phyloP scores from a whole-genome alignment of 2,888 invertebrate species.

The Alsophila aescularia region DNA sequence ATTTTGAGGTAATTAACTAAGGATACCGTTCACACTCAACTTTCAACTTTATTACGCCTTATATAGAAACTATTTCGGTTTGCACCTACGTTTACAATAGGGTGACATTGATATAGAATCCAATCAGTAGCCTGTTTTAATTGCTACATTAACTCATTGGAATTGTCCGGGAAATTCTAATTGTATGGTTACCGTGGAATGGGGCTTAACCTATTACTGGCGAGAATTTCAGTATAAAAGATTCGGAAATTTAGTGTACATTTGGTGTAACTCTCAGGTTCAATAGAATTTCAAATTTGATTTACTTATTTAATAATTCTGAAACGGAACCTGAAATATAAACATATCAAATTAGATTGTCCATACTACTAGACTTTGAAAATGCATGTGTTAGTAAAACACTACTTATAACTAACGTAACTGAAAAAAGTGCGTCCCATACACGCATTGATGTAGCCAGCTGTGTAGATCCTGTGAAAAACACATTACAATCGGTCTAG shows the following conservation, averaged over 20 bases:
- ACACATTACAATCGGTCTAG: too few relatives aligned
- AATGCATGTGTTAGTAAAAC: too few relatives aligned
- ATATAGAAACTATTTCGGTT: constrained; percentile 1
- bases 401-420: too few relatives aligned
- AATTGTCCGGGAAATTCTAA: constrained; percentile 52
- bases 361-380: too few relatives aligned
- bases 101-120: constrained; percentile 52
- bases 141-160: constrained; percentile 55
- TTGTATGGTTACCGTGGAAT: constrained; percentile 47
- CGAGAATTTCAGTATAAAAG: not conserved
- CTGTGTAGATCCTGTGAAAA: too few relatives aligned
- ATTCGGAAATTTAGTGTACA: not conserved
- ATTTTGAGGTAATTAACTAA: constrained; percentile 21
- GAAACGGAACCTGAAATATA: too few relatives aligned
- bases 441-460: too few relatives aligned
- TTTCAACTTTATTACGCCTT: not conserved
- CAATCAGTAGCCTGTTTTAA: constrained; percentile 54
- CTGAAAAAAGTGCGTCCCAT: too few relatives aligned
- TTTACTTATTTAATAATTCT: too few relatives aligned
- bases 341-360: too few relatives aligned
- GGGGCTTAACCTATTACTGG: constrained; percentile 37
- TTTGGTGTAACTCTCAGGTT: too few relatives aligned
- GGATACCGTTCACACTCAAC: not conserved
- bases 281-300: too few relatives aligned
- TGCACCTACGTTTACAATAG: constrained; percentile 13